Conservation (phyloP, 2,113 vertebrate species). For the Rhinolophus sinicus region DNA sequence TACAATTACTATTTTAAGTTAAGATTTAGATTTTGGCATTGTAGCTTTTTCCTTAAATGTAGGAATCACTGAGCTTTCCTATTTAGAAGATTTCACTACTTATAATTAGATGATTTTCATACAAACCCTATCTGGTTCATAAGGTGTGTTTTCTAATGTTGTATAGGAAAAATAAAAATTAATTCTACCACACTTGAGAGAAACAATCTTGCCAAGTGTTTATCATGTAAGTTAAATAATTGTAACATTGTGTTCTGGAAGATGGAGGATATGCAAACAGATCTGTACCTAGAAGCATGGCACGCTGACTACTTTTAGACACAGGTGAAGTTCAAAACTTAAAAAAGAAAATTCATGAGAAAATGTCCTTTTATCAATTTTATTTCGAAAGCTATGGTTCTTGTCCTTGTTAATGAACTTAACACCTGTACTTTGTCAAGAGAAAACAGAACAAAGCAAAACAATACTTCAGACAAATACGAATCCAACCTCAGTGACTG, state of each 20-base stretch:
- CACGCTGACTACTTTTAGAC: not conserved
- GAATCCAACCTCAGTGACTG: not conserved
- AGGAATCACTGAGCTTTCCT: not conserved
- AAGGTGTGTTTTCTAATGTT: not conserved
- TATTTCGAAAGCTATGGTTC: conserved; percentile 21
- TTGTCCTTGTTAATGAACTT: not conserved
- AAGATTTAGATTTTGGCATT: not conserved
- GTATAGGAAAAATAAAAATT: not conserved
- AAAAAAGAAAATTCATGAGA: conserved; percentile 21
- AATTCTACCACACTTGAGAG: conserved; percentile 3
- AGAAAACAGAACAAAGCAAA: conserved; percentile 45
- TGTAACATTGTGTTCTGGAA: not conserved
- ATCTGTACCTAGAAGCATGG: not conserved
- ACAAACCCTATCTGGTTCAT: not conserved
- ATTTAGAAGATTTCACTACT: not conserved
- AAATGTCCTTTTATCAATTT: not conserved
- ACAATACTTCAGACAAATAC: not conserved
- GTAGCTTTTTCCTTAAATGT: not conserved
- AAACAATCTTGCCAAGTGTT: not conserved
- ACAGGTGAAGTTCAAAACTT: not conserved
- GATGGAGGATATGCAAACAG: not conserved
- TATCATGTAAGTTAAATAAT: conserved; percentile 1
- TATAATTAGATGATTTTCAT: not conserved
- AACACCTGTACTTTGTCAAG: not conserved
- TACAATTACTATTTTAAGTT: conserved; percentile 10